Evolutionary conservation across 2,113 vertebrate genomes (phyloP), one percentile per base, ranked within the genome.

Genomic region (Ceratotherium simum): DNA sequence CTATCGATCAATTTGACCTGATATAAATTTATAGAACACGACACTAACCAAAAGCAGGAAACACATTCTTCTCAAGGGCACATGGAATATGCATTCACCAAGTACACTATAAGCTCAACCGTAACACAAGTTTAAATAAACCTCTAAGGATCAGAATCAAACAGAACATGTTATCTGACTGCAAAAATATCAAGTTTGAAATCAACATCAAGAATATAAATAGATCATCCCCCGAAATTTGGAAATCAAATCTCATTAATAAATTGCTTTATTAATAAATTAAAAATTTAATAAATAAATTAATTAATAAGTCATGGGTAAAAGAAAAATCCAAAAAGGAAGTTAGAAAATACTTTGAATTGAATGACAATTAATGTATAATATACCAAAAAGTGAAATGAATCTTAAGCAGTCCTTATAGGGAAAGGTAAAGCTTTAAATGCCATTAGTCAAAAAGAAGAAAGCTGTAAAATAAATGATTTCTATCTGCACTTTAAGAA

Each of bases 321-420:
- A 96, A 95, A 64, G 4, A 89, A 81, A 95, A 79, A 76, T 88
- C 18, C 20, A 72, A 69, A 81, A 73, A n/a, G 16, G 46, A 91
- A 62, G 5, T 84, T 95, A 46, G 33, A 83, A 96, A 83, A 90
- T 82, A 64, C 5, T 90, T 92, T 76, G 5, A 91, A 48, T 58
- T 85, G 46, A 97, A 73, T 72, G 64, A 90, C 42, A 88, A 86
- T 60, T 67, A 81, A 91, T 46, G 36, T 70, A 83, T 1, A 58
- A 48, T 81, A 76, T n/a, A 65, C 83, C 6, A 96, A 78, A 95
- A 82, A 70, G 29, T 48, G 17, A 95, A 88, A 64, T 60, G 0
- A 83, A 83, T 90, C 29, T 80, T 73, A 79, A 96, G 39, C 5
- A 82, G 27, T 25, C 10, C 9, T 93, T 80, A 60, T 25, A 60